Percentiles rank a stretch among this genome's conserved stretches.
phyloP scores from a whole-genome alignment of 2,888 invertebrate species.

The Eristalis tenax region DNA sequence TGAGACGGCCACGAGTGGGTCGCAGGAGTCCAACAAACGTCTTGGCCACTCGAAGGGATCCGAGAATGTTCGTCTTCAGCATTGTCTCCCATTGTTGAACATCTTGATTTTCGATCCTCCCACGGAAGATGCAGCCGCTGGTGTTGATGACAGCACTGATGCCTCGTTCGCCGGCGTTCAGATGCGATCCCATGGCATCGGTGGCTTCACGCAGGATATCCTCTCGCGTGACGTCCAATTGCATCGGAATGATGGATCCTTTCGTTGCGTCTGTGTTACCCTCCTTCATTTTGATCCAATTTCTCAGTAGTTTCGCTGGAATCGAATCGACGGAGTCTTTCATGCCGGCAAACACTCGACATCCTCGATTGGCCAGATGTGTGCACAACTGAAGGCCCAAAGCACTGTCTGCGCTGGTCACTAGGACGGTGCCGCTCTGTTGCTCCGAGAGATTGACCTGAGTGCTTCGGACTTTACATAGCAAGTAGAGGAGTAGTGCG shows the following conservation, averaged over 20 bases:
- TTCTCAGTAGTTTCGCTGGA: constrained; percentile 84
- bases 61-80: constrained; percentile 87
- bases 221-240: constrained; percentile 90
- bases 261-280: constrained; percentile 81
- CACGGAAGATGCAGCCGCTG: constrained; percentile 88
- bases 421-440: constrained; percentile 87
- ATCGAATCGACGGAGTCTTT: constrained; percentile 84
- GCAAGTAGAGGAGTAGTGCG: constrained; percentile 89
- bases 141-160: constrained; percentile 91
- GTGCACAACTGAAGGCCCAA: constrained; percentile 89
- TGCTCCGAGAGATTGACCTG: constrained; percentile 82
- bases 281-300: constrained; percentile 85
- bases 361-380: constrained; percentile 87
- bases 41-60: constrained; percentile 87
- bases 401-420: constrained; percentile 91
- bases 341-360: constrained; percentile 90
- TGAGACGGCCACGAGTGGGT: constrained; percentile 85
- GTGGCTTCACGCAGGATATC: constrained; percentile 91
- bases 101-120: constrained; percentile 86
- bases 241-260: constrained; percentile 86
- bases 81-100: constrained; percentile 85
- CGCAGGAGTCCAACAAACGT: constrained; percentile 89
- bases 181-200: constrained; percentile 88
- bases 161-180: constrained; percentile 92
- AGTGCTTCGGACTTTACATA: constrained; percentile 87